Evolutionary conservation across 2,888 invertebrate genomes (phyloP), one percentile per base, ranked within the genome.

Genomic region (Cantharis flavilabris): DNA sequence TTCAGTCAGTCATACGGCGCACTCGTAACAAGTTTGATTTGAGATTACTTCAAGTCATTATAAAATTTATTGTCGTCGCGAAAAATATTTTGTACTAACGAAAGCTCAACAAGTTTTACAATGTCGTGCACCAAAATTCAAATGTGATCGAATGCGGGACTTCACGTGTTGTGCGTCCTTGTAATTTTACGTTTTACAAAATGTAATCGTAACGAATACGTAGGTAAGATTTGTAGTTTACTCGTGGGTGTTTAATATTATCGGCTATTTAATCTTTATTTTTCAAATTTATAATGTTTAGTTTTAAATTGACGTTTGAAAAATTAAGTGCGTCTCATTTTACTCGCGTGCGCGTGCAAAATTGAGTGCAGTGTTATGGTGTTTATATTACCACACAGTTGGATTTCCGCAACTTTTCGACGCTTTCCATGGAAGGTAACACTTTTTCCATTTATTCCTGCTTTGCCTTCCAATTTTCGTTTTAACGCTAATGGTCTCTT

Each of bases 1-100:
- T 74, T 65, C 72, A 78, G 73, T 77, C 81, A 81, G 81, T 80
- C 78, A 80, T 78, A 78, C 73, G 76, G 77, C 77, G 76, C 74
- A 75, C 80, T 75, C 73, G 74, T 69, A 72, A 76, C 78, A 79
- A 78, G 78, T 78, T 76, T 75, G 76, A 76, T 78, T 70, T 71
- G 63, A 64, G 65, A 67, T 67, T 67, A 67, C 65, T n/a, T 67
- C 65, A 26, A 67, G 65, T 26, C 23, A 20, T 20, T 23, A 26
- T 20, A 20, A 64, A 70, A 28, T 33, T 70, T 69, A 30, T 33
- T 49, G 28, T 16, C 11, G 28, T 30, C 28, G 70, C 30, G 70
- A 33, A 70, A 67, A 23, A 67, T 65, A 67, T 20, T 67, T 67
- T 26, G 65, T 67, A 23, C 65, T 2, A 67, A 67, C 3, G 20